Percentiles rank a stretch among this genome's conserved stretches.
phyloP scores from a whole-genome alignment of 2,888 invertebrate species.

The Orthosia incerta region DNA sequence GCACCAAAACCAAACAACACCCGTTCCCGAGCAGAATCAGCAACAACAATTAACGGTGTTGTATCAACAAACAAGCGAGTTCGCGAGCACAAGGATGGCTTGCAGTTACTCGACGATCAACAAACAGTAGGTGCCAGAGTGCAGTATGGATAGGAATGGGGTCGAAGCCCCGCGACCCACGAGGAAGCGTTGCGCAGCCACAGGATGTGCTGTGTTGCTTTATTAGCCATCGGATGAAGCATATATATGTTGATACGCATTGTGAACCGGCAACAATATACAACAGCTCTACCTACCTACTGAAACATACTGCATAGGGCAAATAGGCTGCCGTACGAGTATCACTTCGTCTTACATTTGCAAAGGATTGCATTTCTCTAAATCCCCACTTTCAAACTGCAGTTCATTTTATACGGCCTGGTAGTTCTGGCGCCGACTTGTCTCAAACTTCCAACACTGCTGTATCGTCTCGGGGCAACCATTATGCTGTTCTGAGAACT shows the following conservation, averaged over 20 bases:
- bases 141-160: conserved; percentile 49
- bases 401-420: conserved; percentile 9
- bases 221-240: conserved; percentile 59
- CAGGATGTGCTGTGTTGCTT: conserved; percentile 64
- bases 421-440: conserved; percentile 48
- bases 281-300: conserved; percentile 18
- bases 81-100: conserved; percentile 25
- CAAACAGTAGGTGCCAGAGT: conserved; percentile 28
- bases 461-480: conserved; percentile 3
- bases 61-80: conserved; percentile 40
- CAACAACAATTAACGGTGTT: conserved; percentile 39
- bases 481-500: conserved; percentile 16
- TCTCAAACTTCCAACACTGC: conserved; percentile 41
- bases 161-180: conserved; percentile 60
- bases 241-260: conserved; percentile 41
- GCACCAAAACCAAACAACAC: conserved; percentile 28
- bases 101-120: conserved; percentile 30
- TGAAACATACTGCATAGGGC: neutral
- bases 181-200: conserved; percentile 65
- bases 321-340: neutral
- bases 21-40: conserved; percentile 11
- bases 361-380: conserved; percentile 17
- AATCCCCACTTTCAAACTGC: conserved; percentile 18
- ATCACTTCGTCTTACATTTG: conserved; percentile 13
- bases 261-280: conserved; percentile 28